Percentiles rank a stretch among this genome's conserved stretches.
Conservation (phyloP, 2,113 vertebrate species). For the human (Homo sapiens) region GRCh38 chr6:154156501-154157000, state of each 20-base stretch:
- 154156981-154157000: not conserved
- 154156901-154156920: not conserved
- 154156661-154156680: not conserved
- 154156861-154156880: not conserved
- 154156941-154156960: not conserved
- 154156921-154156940: not conserved
- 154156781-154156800: rapidly evolving
- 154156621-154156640: not conserved
- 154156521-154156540: not conserved
- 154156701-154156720: not conserved
- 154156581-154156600: slow-evolving; percentile 19
- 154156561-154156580: not conserved
- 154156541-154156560: not conserved
- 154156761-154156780: not conserved
- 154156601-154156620: not conserved
- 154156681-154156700: not conserved
- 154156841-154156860: not conserved
- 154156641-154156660: not conserved
- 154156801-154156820: not conserved
- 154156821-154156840: not conserved
- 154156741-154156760: not conserved
- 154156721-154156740: not conserved
- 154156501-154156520: not conserved
- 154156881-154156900: too few species aligned
- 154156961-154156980: not conserved